Conservation (phyloP, 2,113 vertebrate genomes). For the Monopterus albus region DNA sequence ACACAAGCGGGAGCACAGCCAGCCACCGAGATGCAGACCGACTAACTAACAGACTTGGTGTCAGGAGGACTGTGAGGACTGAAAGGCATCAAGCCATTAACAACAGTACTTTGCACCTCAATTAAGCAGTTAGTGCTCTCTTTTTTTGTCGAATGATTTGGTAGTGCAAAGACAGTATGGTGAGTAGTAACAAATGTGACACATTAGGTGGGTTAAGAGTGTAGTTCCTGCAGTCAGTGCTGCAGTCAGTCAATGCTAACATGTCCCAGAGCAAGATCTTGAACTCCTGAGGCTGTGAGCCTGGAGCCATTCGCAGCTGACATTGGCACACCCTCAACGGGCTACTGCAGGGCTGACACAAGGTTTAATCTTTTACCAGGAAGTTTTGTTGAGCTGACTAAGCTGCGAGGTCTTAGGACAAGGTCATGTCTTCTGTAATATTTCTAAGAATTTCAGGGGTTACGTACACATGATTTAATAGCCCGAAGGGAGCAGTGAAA, state of each 20-base stretch:
- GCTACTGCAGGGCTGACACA: no score
- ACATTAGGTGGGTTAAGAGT: neutral
- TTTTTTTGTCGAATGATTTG: constrained; percentile 7
- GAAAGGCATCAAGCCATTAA: constrained; percentile 15
- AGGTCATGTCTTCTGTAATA: no score
- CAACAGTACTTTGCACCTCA: constrained; percentile 17
- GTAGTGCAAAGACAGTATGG: neutral
- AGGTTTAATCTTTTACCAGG: no score
- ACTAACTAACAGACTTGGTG: constrained; percentile 21
- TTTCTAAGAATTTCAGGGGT: no score
- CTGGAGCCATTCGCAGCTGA: neutral
- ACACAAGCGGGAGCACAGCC: constrained; percentile 39
- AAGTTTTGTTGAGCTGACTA: no score
- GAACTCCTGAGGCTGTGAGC: constrained; percentile 10
- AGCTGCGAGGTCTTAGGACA: no score
- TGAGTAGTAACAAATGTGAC: neutral
- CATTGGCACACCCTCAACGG: neutral
- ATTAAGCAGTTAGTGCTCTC: constrained; percentile 43
- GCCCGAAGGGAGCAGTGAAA: no score
- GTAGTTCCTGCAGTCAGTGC: neutral
- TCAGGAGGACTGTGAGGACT: constrained; percentile 13
- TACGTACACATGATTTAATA: no score
- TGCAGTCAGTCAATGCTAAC: neutral
- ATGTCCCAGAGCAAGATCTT: neutral
- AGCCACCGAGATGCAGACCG: constrained; percentile 30